These are phyloP conservation scores for Diorhabda elongata DNA, from an alignment of 1,140 invertebrate species.

Conservation along the genomic window DNA sequence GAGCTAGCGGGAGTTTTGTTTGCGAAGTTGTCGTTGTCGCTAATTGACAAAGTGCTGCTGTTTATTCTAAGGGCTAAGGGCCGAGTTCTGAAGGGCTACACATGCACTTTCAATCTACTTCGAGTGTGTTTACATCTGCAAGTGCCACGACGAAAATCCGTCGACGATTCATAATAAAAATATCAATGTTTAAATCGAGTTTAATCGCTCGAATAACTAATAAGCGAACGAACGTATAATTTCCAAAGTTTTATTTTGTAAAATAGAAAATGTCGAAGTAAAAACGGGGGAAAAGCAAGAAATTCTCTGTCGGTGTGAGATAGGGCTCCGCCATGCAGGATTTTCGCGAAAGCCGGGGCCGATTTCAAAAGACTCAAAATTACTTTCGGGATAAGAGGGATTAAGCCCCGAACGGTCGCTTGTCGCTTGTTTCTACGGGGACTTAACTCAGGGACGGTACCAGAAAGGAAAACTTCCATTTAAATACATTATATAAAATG, in stretches of 20 bases:
- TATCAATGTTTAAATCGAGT: no score
- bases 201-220: background rate
- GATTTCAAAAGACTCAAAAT: slow-evolving; percentile 51
- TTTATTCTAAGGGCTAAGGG: slow-evolving; percentile 35
- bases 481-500: no score
- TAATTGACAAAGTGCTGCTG: slow-evolving; percentile 38
- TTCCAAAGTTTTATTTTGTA: no score
- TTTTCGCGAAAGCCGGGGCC: slow-evolving; percentile 46
- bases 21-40: slow-evolving; percentile 30
- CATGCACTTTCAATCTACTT: slow-evolving; percentile 39
- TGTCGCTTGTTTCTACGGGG: slow-evolving; percentile 38
- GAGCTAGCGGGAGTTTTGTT: slow-evolving; percentile 17
- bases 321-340: slow-evolving; percentile 40
- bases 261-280: slow-evolving; percentile 1
- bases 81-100: slow-evolving; percentile 25
- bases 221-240: no score
- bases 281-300: background rate
- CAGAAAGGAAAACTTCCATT: background rate
- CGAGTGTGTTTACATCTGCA: slow-evolving; percentile 35
- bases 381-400: slow-evolving; percentile 50
- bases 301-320: slow-evolving; percentile 37
- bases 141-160: slow-evolving; percentile 19
- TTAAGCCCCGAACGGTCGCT: slow-evolving; percentile 44
- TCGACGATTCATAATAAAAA: background rate
- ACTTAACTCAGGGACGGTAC: background rate